phyloP scores from a whole-genome alignment of 92 coral and sea anemone genomes.

The Montipora capitata region DNA sequence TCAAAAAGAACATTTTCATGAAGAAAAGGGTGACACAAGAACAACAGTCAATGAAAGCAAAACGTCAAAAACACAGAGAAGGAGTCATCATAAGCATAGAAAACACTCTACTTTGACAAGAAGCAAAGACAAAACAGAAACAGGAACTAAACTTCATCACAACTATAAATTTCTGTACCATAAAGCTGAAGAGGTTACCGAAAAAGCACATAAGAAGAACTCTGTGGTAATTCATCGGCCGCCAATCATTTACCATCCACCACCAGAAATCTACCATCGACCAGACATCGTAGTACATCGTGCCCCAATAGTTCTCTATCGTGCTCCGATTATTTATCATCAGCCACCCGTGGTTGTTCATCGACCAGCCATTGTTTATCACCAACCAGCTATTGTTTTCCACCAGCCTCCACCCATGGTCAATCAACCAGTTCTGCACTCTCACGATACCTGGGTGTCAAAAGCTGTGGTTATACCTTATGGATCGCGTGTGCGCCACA shows the following conservation, averaged over 20 bases:
- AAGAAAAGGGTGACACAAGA: conserved; percentile 57
- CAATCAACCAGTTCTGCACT: conserved; percentile 89
- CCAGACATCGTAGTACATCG: conserved; percentile 99
- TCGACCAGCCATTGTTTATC: conserved; percentile 99
- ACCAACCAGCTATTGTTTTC: conserved; percentile 96
- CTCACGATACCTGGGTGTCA: conserved; percentile 93
- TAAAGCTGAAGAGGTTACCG: conserved; percentile 71
- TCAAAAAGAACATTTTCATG: conserved; percentile 33
- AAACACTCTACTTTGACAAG: conserved; percentile 39
- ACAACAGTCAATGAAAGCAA: conserved; percentile 50
- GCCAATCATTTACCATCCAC: conserved; percentile 97
- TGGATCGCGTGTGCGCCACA: conserved; percentile 76
- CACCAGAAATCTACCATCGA: conserved; percentile 98
- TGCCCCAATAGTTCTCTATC: conserved; percentile 96
- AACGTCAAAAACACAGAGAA: neutral
- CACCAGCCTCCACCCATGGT: conserved; percentile 99
- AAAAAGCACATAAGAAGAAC: conserved; percentile 89
- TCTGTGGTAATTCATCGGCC: conserved; percentile 97
- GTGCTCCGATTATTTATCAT: conserved; percentile 97
- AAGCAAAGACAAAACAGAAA: conserved; percentile 70
- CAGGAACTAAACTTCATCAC: conserved; percentile 72
- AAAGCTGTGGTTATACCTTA: conserved; percentile 86
- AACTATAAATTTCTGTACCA: conserved; percentile 49
- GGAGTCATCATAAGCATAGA: neutral
- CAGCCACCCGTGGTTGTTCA: conserved; percentile 99